phyloP scores from a whole-genome alignment of 2,888 invertebrate species.

The Dione juno region DNA sequence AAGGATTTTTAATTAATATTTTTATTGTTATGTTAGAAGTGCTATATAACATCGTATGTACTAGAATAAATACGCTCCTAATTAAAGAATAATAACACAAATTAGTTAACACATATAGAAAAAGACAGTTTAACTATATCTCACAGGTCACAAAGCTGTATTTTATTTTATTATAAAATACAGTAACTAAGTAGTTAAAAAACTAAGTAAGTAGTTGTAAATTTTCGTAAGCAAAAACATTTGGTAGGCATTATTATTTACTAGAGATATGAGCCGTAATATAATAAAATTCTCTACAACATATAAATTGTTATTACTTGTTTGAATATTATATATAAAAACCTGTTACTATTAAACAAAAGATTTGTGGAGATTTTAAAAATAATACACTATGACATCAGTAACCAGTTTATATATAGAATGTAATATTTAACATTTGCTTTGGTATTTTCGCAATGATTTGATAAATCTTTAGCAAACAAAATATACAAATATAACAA shows the following conservation, averaged over 20 bases:
- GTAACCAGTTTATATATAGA: conserved; percentile 4
- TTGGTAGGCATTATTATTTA: background rate
- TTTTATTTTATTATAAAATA: too few relatives aligned
- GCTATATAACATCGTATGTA: too few relatives aligned
- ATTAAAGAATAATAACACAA: too few relatives aligned
- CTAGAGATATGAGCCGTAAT: background rate
- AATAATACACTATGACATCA: background rate
- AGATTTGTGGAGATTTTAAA: background rate
- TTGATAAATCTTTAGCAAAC: conserved; percentile 6
- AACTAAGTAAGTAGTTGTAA: too few relatives aligned
- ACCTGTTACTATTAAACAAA: background rate
- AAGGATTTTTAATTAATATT: too few relatives aligned
- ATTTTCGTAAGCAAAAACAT: background rate
- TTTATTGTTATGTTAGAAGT: too few relatives aligned
- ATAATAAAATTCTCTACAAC: background rate
- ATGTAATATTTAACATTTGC: conserved; percentile 1
- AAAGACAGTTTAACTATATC: too few relatives aligned
- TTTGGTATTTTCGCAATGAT: conserved; percentile 3
- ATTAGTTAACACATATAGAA: too few relatives aligned
- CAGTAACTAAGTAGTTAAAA: too few relatives aligned
- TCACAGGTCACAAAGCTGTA: too few relatives aligned
- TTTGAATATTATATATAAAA: background rate
- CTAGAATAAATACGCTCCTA: too few relatives aligned
- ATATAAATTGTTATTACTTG: background rate
- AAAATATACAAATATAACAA: conserved; percentile 4